Conservation (phyloP, 2,113 vertebrate genomes). For the Gadus macrocephalus region DNA sequence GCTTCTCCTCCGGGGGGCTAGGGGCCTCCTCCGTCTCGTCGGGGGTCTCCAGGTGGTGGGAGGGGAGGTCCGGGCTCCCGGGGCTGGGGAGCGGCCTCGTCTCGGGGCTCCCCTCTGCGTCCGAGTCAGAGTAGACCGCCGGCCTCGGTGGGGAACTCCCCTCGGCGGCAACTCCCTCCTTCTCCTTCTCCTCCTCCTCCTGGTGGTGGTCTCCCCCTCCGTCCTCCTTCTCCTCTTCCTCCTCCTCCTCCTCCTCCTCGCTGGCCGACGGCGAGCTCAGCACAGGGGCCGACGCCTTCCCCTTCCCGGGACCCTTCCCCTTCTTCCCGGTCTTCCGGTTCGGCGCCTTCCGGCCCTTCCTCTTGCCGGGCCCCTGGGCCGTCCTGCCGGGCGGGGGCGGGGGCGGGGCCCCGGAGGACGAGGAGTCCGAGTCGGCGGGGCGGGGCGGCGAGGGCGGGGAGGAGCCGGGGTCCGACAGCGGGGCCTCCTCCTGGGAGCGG, state of each 20-base stretch:
- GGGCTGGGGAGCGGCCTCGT: background rate
- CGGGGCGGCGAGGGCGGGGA: conserved; percentile 69
- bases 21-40: conserved; percentile 13
- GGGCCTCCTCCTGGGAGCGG: conserved; percentile 69
- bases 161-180: conserved; percentile 26
- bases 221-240: conserved; percentile 20
- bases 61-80: background rate
- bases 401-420: conserved; percentile 63
- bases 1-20: conserved; percentile 12
- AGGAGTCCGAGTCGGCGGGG: conserved; percentile 74
- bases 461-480: conserved; percentile 68
- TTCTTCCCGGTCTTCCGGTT: conserved; percentile 72
- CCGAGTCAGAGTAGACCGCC: conserved; percentile 25
- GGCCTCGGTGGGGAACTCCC: conserved; percentile 27
- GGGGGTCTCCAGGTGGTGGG: conserved; percentile 30
- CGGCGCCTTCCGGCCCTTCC: conserved; percentile 72
- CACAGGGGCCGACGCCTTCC: conserved; percentile 59
- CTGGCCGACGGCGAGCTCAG: conserved; percentile 61
- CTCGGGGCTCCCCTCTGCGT: conserved; percentile 27
- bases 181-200: conserved; percentile 35
- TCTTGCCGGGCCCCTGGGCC: conserved; percentile 66
- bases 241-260: conserved; percentile 67
- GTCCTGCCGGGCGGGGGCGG: conserved; percentile 37
- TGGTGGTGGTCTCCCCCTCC: conserved; percentile 66
- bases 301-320: conserved; percentile 76